A percentile compares a stretch with the other conserved stretches of the same genome.
These are phyloP conservation scores for Rhinopithecus roxellana DNA, from an alignment of 2,113 vertebrate species.

Conservation along the genomic window DNA sequence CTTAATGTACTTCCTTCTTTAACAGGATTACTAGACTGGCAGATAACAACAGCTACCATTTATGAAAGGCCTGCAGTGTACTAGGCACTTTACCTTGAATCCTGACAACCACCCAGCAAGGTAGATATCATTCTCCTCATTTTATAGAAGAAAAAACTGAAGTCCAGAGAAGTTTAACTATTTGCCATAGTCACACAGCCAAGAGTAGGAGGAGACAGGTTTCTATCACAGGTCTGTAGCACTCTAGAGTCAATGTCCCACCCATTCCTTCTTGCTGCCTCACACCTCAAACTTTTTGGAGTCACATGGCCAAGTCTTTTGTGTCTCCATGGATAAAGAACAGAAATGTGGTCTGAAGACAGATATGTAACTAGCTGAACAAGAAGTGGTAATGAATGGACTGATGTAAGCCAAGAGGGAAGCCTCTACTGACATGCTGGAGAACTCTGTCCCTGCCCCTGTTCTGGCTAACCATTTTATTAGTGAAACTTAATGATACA, in stretches of 20 bases:
- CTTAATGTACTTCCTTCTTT: background rate
- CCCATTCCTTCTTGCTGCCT: rapidly evolving
- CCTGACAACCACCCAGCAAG: background rate
- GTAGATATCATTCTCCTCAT: background rate
- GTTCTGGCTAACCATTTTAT: background rate
- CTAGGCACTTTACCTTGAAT: background rate
- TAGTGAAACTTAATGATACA: background rate
- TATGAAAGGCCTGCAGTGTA: background rate
- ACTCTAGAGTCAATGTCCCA: background rate
- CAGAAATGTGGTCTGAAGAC: background rate
- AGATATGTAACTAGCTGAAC: background rate
- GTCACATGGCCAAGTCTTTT: background rate
- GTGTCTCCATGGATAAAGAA: background rate
- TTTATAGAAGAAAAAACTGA: background rate
- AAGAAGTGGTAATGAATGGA: background rate
- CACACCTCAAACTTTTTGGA: background rate
- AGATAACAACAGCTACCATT: background rate
- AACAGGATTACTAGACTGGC: background rate
- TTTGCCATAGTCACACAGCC: background rate
- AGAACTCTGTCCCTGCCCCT: background rate
- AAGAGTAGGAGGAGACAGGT: background rate
- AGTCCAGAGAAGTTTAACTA: background rate
- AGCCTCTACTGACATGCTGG: background rate
- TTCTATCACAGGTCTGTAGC: rapidly evolving
- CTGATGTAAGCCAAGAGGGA: background rate